Evolutionary conservation across 1,140 invertebrate species (phyloP).

Genomic region (Saxidomus purpurata): DNA sequence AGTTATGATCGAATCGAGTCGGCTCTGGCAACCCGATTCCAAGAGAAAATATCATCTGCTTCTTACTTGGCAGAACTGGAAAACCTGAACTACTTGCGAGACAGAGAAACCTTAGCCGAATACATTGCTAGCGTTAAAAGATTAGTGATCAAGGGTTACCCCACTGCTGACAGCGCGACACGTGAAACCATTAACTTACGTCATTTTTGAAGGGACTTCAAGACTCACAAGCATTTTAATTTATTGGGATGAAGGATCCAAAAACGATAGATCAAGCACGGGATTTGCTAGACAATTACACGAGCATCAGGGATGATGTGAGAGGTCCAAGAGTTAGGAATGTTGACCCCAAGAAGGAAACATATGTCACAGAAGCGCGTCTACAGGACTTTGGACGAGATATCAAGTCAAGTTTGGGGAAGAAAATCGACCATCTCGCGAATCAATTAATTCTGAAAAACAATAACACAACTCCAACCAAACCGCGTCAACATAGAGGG

Average conservation of each 20-base stretch:
- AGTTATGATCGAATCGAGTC: neutral
- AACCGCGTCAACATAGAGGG: neutral
- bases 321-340: neutral
- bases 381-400: neutral
- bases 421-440: neutral
- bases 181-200: slow-evolving; percentile 33
- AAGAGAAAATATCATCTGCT: neutral
- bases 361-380: neutral
- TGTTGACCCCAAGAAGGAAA: neutral
- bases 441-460: neutral
- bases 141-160: slow-evolving; percentile 49
- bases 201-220: slow-evolving; percentile 22
- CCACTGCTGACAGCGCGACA: slow-evolving; percentile 8
- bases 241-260: slow-evolving; percentile 40
- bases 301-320: neutral
- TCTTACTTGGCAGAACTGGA: slow-evolving; percentile 42
- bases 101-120: slow-evolving; percentile 31
- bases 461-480: neutral
- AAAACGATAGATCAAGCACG: slow-evolving; percentile 1
- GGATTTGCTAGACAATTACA: neutral
- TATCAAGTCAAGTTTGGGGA: neutral
- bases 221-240: slow-evolving; percentile 18
- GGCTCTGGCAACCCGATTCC: neutral
- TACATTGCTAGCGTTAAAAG: slow-evolving; percentile 26
- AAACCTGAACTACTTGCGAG: neutral